phyloP scores from a whole-genome alignment of 2,888 invertebrate genomes.

The Tetragnatha montana region DNA sequence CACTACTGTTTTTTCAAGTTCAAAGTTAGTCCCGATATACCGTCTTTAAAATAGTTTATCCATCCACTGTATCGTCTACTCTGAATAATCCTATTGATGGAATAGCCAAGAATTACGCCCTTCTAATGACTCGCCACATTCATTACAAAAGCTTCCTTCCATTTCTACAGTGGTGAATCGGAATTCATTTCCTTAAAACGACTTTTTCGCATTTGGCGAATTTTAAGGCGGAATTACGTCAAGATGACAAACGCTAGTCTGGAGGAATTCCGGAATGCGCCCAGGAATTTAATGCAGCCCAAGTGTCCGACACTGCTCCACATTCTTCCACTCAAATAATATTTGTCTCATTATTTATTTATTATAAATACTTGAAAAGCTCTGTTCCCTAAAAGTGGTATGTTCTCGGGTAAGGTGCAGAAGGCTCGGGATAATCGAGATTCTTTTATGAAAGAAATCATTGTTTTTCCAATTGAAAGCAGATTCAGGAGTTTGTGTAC shows the following conservation, averaged over 20 bases:
- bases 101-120: background rate
- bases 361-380: constrained; percentile 46
- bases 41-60: too few relatives aligned
- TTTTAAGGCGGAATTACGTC: constrained; percentile 53
- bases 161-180: constrained; percentile 7
- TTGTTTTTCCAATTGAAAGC: too few relatives aligned
- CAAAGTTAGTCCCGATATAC: too few relatives aligned
- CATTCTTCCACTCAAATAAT: constrained; percentile 45
- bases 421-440: too few relatives aligned
- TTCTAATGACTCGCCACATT: constrained; percentile 17
- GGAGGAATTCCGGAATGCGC: constrained; percentile 47
- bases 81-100: background rate
- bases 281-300: constrained; percentile 43
- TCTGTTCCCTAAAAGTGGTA: too few relatives aligned
- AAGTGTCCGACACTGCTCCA: constrained; percentile 37
- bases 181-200: constrained; percentile 37
- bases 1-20: too few relatives aligned
- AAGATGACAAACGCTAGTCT: constrained; percentile 35
- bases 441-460: too few relatives aligned
- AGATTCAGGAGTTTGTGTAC: too few relatives aligned
- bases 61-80: too few relatives aligned
- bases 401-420: too few relatives aligned
- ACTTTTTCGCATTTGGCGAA: constrained; percentile 54
- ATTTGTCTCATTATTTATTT: constrained; percentile 54
- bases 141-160: constrained; percentile 12